Evolutionary conservation across 2,113 vertebrate species (phyloP), one percentile per base, ranked within the genome.

Genomic region (zebrafish (Danio rerio)): DNA sequence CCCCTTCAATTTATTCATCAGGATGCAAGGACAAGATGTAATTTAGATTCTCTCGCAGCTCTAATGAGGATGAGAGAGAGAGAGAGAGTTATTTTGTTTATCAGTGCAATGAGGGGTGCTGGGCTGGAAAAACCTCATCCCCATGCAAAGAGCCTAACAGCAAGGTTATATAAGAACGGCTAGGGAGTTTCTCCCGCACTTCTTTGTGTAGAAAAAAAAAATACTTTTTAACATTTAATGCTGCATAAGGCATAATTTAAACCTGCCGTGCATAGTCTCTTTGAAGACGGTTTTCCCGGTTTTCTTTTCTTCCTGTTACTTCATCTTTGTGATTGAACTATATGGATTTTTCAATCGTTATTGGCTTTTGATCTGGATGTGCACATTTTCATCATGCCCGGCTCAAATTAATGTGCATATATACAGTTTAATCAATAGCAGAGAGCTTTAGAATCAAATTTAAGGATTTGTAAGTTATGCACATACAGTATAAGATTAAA

Each of bases 11-110:
- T 73, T 78, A 77, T 86, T 81, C 63, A 84, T 86, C 78, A 20
- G 62, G 63, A 85, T 77, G 63, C 69, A 59, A 80, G 71, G 77
- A 80, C 81, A 83, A 83, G 83, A 82, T 82, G 65, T 83, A 65
- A 83, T 77, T 87, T 85, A 78, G 81, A 81, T 82, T 77, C 76
- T 83, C 59, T 83, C 52, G 77, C 59, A 62, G 81, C 81, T 68
- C 78, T 83, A 87, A 81, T 85, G 65, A 80, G 63, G 77, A 49
- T 80, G 53, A 56, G 68, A 31, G 47, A 61, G 21, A 18, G 21
- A 18, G 52, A 56, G 61, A 31, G 49, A 63, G 43, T 42, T 71
- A 63, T 53, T 40, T 70, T 49, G 31, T 66, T 84, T 81, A 85
- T 85, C 78, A 56, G 72, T 76, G 62, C 78, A 68, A n/a, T 43